Evolutionary conservation across 2,888 invertebrate genomes (phyloP).

Genomic region (Hoplodrina ambigua): DNA sequence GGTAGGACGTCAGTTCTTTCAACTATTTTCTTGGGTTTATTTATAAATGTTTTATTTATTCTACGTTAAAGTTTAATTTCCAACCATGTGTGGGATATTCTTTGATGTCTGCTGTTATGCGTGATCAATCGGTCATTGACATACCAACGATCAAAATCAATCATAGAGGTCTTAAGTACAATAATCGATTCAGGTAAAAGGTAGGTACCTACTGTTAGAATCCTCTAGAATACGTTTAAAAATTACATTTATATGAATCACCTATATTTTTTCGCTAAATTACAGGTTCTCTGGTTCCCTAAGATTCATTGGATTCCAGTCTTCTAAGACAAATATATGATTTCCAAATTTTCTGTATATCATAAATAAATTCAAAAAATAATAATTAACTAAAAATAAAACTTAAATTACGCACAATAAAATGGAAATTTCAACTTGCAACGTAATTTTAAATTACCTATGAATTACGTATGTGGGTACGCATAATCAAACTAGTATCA

Average conservation of each 20-base stretch:
- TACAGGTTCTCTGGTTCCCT: too few species aligned
- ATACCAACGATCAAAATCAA: background rate
- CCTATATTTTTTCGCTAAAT: too few species aligned
- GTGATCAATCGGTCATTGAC: background rate
- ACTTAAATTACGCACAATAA: background rate
- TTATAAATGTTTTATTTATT: conserved; percentile 21
- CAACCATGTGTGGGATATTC: background rate
- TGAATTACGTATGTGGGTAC: background rate
- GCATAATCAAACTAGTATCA: conserved; percentile 10
- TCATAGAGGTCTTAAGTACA: background rate
- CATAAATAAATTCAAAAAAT: too few species aligned
- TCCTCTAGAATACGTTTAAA: too few species aligned
- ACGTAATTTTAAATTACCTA: background rate
- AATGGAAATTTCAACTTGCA: conserved; percentile 1
- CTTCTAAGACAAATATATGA: too few species aligned
- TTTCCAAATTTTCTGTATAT: too few species aligned
- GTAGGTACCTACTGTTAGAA: background rate
- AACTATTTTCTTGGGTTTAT: conserved; percentile 18
- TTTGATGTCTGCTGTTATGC: conserved; percentile 10
- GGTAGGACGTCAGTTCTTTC: conserved; percentile 30
- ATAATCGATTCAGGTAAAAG: background rate
- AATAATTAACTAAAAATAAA: background rate
- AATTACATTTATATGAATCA: too few species aligned
- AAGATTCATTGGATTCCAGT: too few species aligned
- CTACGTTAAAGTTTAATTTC: background rate